Conservation (phyloP, 2,113 vertebrate genomes). For the Jaculus jaculus region DNA sequence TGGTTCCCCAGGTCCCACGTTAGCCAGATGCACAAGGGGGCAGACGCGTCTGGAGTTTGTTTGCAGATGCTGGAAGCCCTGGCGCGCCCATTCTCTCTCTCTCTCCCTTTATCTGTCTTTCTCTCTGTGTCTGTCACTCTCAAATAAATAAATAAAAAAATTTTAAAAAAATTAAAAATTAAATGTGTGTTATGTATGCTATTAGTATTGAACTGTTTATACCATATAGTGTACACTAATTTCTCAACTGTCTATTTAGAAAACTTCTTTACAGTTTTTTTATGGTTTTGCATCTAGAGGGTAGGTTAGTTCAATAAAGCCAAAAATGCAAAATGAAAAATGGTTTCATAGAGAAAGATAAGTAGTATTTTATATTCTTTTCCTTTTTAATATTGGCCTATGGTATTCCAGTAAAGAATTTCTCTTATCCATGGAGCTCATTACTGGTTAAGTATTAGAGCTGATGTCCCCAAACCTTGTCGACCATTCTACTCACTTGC, state of each 20-base stretch:
- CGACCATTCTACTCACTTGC: constrained; percentile 29
- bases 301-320: background rate
- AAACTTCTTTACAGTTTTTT: background rate
- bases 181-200: background rate
- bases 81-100: too few species aligned
- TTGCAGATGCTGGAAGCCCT: too few species aligned
- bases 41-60: too few species aligned
- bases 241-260: background rate
- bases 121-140: too few species aligned
- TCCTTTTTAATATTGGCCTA: constrained; percentile 37
- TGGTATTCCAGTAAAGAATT: background rate
- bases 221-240: background rate
- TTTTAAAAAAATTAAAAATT: too few species aligned
- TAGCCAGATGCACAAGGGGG: too few species aligned
- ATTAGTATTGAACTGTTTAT: background rate
- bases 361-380: background rate
- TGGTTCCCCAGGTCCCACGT: too few species aligned
- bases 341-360: background rate
- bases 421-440: background rate
- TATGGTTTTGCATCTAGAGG: background rate
- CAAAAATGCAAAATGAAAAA: constrained; percentile 28
- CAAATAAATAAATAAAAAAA: too few species aligned
- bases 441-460: constrained; percentile 19
- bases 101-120: too few species aligned
- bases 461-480: constrained; percentile 18